These are phyloP conservation scores for Eumeta japonica DNA, from an alignment of 1,140 invertebrate genomes.

Conservation along the genomic window DNA sequence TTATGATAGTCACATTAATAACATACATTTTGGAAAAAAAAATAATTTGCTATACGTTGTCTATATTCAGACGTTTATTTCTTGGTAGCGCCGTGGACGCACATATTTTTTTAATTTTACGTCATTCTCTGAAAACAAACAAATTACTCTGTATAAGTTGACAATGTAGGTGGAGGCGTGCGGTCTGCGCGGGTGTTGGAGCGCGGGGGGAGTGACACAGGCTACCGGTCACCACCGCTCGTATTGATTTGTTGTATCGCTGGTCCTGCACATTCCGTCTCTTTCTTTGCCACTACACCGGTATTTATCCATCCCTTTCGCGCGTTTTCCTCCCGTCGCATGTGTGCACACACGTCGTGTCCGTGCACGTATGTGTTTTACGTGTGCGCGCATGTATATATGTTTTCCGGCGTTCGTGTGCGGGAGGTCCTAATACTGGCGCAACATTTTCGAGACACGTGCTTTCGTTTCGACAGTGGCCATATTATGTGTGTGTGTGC, in stretches of 20 bases:
- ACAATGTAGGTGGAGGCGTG: conserved; percentile 53
- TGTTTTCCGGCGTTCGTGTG: conserved; percentile 23
- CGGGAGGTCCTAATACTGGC: conserved; percentile 43
- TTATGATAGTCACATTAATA: no score
- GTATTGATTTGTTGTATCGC: conserved; percentile 58
- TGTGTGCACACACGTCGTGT: conserved; percentile 33
- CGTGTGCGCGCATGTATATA: conserved; percentile 16
- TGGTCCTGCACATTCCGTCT: conserved; percentile 49
- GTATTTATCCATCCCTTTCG: conserved; percentile 17
- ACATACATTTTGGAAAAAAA: no score
- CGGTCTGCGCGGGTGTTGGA: conserved; percentile 29
- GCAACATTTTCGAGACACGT: conserved; percentile 37
- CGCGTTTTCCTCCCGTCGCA: conserved; percentile 35
- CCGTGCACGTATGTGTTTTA: conserved; percentile 29
- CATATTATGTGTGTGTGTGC: conserved; percentile 5
- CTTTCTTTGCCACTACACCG: conserved; percentile 26
- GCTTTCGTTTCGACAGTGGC: conserved; percentile 13
- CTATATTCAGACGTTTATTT: no score
- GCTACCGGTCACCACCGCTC: conserved; percentile 56
- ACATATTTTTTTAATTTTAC: no score
- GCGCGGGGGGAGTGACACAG: conserved; percentile 45
- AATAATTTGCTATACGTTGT: no score
- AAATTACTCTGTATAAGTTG: conserved; percentile 44
- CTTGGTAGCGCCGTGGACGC: no score
- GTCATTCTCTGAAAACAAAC: no score